A percentile compares a stretch with the other conserved stretches of the same genome.
Conservation (phyloP, 2,888 invertebrate genomes). For the Tipula lateralis region DNA sequence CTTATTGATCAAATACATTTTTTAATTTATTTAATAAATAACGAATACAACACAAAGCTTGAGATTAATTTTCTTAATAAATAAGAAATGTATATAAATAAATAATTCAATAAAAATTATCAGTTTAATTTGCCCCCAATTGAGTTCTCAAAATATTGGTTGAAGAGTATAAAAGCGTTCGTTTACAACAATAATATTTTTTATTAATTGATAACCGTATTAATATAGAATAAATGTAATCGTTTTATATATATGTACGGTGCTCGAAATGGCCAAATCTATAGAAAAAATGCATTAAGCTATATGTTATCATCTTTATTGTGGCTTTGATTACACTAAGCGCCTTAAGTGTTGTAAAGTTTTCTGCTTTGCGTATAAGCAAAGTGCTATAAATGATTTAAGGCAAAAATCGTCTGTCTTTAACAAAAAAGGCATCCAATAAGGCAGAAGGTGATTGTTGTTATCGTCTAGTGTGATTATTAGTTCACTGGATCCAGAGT, state of each 20-base stretch:
- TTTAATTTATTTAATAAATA: neutral
- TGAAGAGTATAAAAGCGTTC: neutral
- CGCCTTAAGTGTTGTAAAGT: no score
- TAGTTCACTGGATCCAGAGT: no score
- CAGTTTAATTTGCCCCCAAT: neutral
- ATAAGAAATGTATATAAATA: neutral
- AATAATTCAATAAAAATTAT: neutral
- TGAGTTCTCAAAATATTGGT: neutral
- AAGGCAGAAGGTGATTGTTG: no score
- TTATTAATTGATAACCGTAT: neutral
- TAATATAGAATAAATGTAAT: neutral
- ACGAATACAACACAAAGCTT: neutral
- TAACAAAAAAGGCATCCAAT: no score
- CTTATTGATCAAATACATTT: no score
- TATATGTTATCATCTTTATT: no score
- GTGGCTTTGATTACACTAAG: no score
- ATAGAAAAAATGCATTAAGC: no score
- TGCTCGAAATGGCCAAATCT: neutral
- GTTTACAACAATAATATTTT: neutral
- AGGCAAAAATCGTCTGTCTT: no score
- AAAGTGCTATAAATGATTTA: no score
- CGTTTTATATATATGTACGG: neutral
- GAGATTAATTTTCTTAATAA: neutral
- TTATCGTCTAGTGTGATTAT: no score
- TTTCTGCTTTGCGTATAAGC: no score